Evolutionary conservation across 2,113 vertebrate species (phyloP).

Genomic region (Melanotaenia duboulayi): DNA sequence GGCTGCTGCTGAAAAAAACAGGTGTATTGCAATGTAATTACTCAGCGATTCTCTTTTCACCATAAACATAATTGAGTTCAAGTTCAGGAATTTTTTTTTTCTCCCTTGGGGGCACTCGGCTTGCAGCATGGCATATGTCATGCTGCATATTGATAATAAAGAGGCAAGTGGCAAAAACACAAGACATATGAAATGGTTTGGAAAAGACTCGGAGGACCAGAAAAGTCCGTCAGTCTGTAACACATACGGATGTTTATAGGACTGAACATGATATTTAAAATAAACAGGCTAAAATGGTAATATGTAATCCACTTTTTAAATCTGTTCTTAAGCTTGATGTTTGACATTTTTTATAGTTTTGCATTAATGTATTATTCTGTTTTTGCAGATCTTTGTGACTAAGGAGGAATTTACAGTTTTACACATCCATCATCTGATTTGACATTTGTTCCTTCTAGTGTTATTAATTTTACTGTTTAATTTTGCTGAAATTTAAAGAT

Average conservation of each 20-base stretch:
- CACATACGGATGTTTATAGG: conserved; percentile 6
- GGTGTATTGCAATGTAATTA: conserved; percentile 51
- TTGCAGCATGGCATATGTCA: conserved; percentile 20
- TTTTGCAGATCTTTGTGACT: background rate
- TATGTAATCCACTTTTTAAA: background rate
- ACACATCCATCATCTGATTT: no score
- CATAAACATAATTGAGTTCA: conserved; percentile 49
- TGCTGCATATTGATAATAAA: conserved; percentile 34
- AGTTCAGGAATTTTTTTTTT: conserved; percentile 41
- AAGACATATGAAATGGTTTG: conserved; percentile 9
- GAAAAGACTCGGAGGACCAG: background rate
- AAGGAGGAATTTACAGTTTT: no score
- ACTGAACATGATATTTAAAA: conserved; percentile 8
- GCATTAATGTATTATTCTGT: background rate
- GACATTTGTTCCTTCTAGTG: no score
- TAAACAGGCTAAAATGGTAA: background rate
- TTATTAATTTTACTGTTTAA: no score
- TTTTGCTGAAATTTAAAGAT: no score
- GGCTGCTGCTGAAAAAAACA: conserved; percentile 39
- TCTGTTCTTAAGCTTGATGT: background rate
- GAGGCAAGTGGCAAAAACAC: conserved; percentile 16
- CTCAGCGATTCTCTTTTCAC: conserved; percentile 20
- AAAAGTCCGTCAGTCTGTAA: background rate
- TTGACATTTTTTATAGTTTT: background rate
- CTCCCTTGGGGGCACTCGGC: conserved; percentile 8